phyloP scores from a whole-genome alignment of 2,888 invertebrate species.

The Heliconius charithonia region DNA sequence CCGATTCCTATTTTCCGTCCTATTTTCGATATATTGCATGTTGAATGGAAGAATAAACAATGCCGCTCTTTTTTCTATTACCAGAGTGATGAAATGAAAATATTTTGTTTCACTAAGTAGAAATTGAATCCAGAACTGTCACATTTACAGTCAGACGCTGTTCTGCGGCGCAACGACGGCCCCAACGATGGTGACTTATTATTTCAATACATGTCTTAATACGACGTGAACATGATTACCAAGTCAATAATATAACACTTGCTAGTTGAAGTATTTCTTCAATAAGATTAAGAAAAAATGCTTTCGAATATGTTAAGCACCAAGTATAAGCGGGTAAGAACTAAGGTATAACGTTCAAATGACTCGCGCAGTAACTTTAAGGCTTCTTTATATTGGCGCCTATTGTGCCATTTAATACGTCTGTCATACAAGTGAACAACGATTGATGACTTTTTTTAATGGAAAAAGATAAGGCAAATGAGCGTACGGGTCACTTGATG shows the following conservation, averaged over 20 bases:
- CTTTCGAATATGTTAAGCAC: neutral
- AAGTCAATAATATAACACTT: neutral
- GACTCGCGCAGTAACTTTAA: neutral
- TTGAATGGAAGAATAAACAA: too few relatives aligned
- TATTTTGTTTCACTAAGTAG: too few relatives aligned
- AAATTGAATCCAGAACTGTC: too few relatives aligned
- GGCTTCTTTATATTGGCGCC: constrained; percentile 20
- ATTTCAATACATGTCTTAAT: neutral
- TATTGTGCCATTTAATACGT: neutral
- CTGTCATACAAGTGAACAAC: neutral
- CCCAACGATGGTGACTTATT: too few relatives aligned
- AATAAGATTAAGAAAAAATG: constrained; percentile 17
- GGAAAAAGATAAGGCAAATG: too few relatives aligned
- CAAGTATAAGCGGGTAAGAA: neutral
- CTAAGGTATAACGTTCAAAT: neutral
- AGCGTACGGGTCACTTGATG: too few relatives aligned
- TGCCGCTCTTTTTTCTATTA: too few relatives aligned
- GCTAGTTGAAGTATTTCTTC: neutral
- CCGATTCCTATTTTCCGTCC: too few relatives aligned
- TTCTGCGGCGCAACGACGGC: too few relatives aligned
- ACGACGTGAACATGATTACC: neutral
- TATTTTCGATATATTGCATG: too few relatives aligned
- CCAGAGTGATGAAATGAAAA: too few relatives aligned
- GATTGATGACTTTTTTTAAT: neutral
- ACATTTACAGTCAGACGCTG: too few relatives aligned